Percentiles rank a stretch among this genome's conserved stretches.
Evolutionary conservation across 2,113 vertebrate species (phyloP).

Genomic region (Sphyrna mokarran): DNA sequence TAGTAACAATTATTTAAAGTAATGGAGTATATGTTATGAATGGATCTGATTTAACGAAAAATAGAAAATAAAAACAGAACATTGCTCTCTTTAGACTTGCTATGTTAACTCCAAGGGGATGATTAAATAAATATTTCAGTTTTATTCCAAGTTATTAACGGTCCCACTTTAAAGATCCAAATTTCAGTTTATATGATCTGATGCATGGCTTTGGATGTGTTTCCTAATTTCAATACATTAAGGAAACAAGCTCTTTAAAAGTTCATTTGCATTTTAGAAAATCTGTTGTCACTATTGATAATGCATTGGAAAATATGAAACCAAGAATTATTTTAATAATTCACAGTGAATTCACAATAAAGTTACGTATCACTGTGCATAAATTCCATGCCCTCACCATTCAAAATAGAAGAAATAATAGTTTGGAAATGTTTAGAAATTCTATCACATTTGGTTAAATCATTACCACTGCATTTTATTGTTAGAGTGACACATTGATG

Average conservation of each 20-base stretch:
- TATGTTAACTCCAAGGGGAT: not conserved
- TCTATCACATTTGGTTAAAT: conserved; percentile 20
- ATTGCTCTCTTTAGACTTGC: not conserved
- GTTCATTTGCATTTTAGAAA: not conserved
- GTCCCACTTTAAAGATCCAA: not conserved
- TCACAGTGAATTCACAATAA: not conserved
- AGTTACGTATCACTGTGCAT: not conserved
- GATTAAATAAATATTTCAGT: not conserved
- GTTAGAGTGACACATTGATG: not conserved
- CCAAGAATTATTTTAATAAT: conserved; percentile 8
- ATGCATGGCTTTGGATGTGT: not conserved
- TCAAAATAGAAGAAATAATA: not conserved
- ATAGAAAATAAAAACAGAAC: not conserved
- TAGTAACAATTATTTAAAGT: not conserved
- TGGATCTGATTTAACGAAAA: not conserved
- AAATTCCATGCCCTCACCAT: not conserved
- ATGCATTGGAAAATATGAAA: not conserved
- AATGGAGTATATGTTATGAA: not conserved
- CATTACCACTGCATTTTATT: not conserved
- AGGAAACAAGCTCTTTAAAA: not conserved
- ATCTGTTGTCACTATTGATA: not conserved
- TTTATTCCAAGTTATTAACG: conserved; percentile 14
- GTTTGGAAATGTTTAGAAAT: not conserved
- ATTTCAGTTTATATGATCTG: conserved; percentile 14
- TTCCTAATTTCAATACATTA: not conserved